phyloP scores from a whole-genome alignment of 2,888 invertebrate genomes.

The Chaetogeoica ovagalla region DNA sequence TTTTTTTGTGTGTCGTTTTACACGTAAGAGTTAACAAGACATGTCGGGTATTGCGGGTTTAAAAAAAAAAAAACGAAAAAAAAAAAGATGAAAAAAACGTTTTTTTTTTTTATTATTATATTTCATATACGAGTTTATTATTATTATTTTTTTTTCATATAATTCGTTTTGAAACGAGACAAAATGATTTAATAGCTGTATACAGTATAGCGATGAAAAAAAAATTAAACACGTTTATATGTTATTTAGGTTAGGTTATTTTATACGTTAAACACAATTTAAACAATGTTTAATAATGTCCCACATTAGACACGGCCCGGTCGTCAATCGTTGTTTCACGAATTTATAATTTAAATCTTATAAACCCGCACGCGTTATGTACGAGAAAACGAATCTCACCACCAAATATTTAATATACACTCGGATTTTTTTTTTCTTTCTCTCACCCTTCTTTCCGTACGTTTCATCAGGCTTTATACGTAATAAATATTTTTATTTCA shows the following conservation, averaged over 20 bases:
- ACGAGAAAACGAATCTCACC: slow-evolving; percentile 23
- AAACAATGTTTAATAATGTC: too few species aligned
- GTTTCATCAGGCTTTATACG: slow-evolving; percentile 14
- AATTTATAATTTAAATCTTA: slow-evolving; percentile 44
- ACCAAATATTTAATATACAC: neutral
- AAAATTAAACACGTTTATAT: neutral
- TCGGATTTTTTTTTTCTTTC: neutral
- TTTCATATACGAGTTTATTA: too few species aligned
- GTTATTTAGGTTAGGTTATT: too few species aligned
- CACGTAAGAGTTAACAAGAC: too few species aligned
- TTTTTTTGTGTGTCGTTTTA: too few species aligned
- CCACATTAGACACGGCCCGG: slow-evolving; percentile 29
- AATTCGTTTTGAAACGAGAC: too few species aligned
- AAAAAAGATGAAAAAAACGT: too few species aligned
- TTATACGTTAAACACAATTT: too few species aligned
- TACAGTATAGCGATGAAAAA: neutral
- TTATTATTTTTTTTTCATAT: too few species aligned
- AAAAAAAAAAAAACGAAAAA: too few species aligned
- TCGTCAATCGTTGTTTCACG: slow-evolving; percentile 11
- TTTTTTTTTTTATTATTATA: too few species aligned
- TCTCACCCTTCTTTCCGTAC: slow-evolving; percentile 4
- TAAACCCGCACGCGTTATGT: neutral
- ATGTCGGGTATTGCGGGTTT: too few species aligned
- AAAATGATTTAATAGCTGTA: neutral
- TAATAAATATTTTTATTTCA: slow-evolving; percentile 35